Conservation (phyloP, 2,888 invertebrate species). For the Drosophila kanekoi region DNA sequence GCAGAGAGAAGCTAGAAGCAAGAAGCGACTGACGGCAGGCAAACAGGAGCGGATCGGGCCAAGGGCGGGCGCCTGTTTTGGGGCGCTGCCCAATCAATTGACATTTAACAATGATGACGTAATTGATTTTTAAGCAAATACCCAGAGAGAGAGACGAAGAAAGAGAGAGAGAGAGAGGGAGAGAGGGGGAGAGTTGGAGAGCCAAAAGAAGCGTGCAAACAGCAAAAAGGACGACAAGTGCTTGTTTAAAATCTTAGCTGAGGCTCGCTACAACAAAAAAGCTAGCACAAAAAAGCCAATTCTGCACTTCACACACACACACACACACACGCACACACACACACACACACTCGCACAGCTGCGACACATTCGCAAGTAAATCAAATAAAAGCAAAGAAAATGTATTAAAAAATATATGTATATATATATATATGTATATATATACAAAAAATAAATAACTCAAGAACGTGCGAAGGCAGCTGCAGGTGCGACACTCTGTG, state of each 20-base stretch:
- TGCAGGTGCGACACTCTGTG: conserved; percentile 40
- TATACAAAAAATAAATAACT: conserved; percentile 22
- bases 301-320: conserved; percentile 8
- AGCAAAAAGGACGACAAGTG: conserved; percentile 55
- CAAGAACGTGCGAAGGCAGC: conserved; percentile 29
- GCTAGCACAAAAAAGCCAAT: conserved; percentile 4
- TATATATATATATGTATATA: conserved; percentile 3
- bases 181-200: conserved; percentile 11
- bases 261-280: conserved; percentile 21
- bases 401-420: conserved; percentile 16
- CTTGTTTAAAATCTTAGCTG: conserved; percentile 67
- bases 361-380: conserved; percentile 40
- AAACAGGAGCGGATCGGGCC: conserved; percentile 31
- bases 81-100: conserved; percentile 56
- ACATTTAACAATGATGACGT: conserved; percentile 79
- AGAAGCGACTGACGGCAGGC: conserved; percentile 28
- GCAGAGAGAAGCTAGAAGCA: too few species aligned
- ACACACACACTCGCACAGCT: conserved; percentile 10
- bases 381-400: conserved; percentile 55
- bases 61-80: neutral
- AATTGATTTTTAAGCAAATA: conserved; percentile 80
- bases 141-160: conserved; percentile 13
- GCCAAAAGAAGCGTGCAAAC: conserved; percentile 56
- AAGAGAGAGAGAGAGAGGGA: conserved; percentile 3
- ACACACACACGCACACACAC: conserved; percentile 15